Evolutionary conservation across 2,888 invertebrate species (phyloP), one percentile per base, ranked within the genome.

Genomic region (Pristionchus exspectatus): DNA sequence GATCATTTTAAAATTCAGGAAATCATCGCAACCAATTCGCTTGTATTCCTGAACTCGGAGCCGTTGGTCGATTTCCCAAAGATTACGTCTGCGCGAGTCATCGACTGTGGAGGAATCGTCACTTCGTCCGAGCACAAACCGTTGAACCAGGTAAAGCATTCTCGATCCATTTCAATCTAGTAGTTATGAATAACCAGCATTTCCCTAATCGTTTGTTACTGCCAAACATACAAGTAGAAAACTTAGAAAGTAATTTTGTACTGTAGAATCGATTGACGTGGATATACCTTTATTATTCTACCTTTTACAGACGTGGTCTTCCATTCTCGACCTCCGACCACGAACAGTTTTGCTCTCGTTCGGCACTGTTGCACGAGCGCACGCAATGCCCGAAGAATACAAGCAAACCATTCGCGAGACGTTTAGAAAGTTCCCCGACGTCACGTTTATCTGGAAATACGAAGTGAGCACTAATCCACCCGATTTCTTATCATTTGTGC

Each of bases 371-470:
- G 91, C 91, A 9, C 90, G 91, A 18, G 91, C 92, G 18, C 87
- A 89, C 12, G 81, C 90, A 10, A 92, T 92, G 92, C 92, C 92
- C 27, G 63, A 87, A 38, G 50, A 88, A 27, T 90, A 90, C 85
- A 92, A 92, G 83, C 59, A 24, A 7, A 90, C 90, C 0, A 89
- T 92, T n/a, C 44, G 91, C 18, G 86, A 89, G 44, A 91, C 92
- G 0, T 89, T 91, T 44, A 83, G 87, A 84, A 90, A 85, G 27
- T 90, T 92, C 87, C 90, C 90, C 5, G 88, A 92, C 66, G 90
- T 91, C 16, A 77, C 92, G 0, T 92, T 92, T 72, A 90, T 92
- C 38, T 92, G 92, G 92, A 92, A 92, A 77, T 92, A 92, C 86
- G 92, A 92, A 87, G 87, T 87, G 16, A 38, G 50, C 63, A 21